These are phyloP conservation scores for Odontomyia ornata DNA, from an alignment of 2,888 invertebrate species.

Conservation along the genomic window DNA sequence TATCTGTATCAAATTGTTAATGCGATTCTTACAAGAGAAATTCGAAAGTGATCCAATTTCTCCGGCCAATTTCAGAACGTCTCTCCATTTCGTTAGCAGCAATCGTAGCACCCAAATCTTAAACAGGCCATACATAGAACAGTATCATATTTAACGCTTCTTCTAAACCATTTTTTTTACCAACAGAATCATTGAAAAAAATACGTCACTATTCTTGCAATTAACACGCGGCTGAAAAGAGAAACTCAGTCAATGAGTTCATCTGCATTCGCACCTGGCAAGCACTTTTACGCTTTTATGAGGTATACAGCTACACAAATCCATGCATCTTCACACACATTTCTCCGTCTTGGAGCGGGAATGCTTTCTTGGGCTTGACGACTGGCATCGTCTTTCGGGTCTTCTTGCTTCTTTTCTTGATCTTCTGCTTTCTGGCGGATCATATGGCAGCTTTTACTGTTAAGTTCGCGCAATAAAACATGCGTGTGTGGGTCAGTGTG, in stretches of 20 bases:
- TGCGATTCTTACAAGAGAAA: conserved; percentile 5
- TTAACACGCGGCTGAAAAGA: conserved; percentile 36
- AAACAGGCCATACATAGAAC: conserved; percentile 21
- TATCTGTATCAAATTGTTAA: not conserved
- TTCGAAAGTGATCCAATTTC: conserved; percentile 30
- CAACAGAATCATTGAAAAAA: conserved; percentile 26
- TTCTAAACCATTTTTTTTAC: not conserved
- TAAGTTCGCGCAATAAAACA: conserved; percentile 32
- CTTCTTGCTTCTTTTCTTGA: conserved; percentile 8
- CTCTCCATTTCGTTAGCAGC: not conserved
- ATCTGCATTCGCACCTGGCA: conserved; percentile 41
- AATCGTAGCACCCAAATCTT: not conserved
- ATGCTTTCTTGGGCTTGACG: not conserved
- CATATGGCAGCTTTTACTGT: conserved; percentile 42
- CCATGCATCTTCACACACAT: conserved; percentile 9
- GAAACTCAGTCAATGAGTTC: conserved; percentile 41
- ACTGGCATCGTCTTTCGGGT: not conserved
- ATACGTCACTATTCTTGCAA: conserved; percentile 36
- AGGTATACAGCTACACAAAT: conserved; percentile 2
- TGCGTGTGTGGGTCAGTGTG: conserved; percentile 42
- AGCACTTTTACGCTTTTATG: conserved; percentile 30
- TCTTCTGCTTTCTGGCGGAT: conserved; percentile 15
- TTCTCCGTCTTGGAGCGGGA: not conserved
- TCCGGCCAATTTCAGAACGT: conserved; percentile 2
- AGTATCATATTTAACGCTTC: conserved; percentile 11